phyloP scores from a whole-genome alignment of 2,113 vertebrate genomes.

The Apaloderma vittatum region DNA sequence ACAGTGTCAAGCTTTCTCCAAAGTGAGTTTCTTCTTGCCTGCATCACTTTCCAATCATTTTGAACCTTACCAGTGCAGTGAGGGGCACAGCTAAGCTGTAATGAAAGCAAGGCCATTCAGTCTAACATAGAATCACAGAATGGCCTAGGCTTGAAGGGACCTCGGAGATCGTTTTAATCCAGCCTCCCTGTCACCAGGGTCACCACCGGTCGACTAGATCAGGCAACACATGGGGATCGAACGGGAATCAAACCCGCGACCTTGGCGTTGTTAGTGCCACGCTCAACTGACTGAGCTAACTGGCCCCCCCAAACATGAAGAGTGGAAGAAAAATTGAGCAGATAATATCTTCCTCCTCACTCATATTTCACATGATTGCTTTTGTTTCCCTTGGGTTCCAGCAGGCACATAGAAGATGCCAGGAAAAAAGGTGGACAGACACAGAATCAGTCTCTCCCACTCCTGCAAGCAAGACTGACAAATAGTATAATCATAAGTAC shows the following conservation, averaged over 20 bases:
- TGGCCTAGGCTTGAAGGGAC: too few species aligned
- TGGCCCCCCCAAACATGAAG: too few species aligned
- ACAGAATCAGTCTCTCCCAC: not conserved
- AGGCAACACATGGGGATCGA: too few species aligned
- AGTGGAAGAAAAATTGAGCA: not conserved
- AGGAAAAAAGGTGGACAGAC: not conserved
- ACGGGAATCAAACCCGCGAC: too few species aligned
- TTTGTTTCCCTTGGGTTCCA: not conserved
- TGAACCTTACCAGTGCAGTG: not conserved
- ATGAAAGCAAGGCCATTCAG: not conserved
- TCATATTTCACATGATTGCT: not conserved
- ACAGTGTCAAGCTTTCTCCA: not conserved
- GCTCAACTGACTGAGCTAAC: too few species aligned
- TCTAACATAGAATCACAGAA: too few species aligned
- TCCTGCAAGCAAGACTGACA: not conserved
- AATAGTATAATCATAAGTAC: fast-evolving
- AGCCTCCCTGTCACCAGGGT: too few species aligned
- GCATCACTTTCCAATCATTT: not conserved
- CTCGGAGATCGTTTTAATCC: too few species aligned
- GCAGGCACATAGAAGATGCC: not conserved
- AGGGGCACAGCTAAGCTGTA: not conserved
- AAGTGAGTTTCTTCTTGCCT: not conserved
- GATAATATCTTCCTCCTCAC: not conserved
- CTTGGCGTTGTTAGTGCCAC: too few species aligned
- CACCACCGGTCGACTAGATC: too few species aligned